Conservation (phyloP, 2,113 vertebrate species). For the rat (Rattus norvegicus) region DNA sequence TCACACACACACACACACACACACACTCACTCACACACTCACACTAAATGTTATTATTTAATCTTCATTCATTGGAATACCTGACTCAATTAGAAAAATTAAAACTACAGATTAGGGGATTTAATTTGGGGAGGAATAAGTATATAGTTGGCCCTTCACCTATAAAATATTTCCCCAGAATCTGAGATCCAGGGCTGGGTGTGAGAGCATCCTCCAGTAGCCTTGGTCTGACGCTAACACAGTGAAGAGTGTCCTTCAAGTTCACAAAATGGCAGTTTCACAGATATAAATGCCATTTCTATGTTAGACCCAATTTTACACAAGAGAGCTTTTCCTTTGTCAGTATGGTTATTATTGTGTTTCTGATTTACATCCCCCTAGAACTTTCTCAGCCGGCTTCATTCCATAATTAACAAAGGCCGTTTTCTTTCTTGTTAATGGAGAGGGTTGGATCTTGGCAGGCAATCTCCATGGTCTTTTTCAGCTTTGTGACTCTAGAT, state of each 20-base stretch:
- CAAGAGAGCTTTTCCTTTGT: conserved; percentile 5
- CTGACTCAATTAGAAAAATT: conserved; percentile 10
- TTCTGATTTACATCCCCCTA: conserved; percentile 31
- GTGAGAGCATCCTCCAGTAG: background rate
- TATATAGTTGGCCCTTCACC: background rate
- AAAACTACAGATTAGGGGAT: background rate
- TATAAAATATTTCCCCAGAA: background rate
- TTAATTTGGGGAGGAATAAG: background rate
- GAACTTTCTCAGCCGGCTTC: conserved; percentile 21
- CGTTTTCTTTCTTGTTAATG: background rate
- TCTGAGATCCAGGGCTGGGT: background rate
- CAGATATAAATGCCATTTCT: conserved; percentile 29
- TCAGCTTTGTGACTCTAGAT: conserved; percentile 50
- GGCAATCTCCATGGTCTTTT: conserved; percentile 12
- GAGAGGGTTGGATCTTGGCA: background rate
- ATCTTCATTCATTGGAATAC: background rate
- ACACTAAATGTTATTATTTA: background rate
- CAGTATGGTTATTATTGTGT: background rate
- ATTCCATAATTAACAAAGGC: background rate
- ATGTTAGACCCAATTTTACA: background rate
- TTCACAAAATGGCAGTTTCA: conserved; percentile 16
- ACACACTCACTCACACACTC: background rate
- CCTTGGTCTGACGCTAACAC: background rate
- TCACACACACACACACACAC: no score
- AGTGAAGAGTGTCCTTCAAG: conserved; percentile 16